These are phyloP conservation scores for Benthosema pterotum DNA, from an alignment of 2,797 vertebrate species.

Conservation along the genomic window DNA sequence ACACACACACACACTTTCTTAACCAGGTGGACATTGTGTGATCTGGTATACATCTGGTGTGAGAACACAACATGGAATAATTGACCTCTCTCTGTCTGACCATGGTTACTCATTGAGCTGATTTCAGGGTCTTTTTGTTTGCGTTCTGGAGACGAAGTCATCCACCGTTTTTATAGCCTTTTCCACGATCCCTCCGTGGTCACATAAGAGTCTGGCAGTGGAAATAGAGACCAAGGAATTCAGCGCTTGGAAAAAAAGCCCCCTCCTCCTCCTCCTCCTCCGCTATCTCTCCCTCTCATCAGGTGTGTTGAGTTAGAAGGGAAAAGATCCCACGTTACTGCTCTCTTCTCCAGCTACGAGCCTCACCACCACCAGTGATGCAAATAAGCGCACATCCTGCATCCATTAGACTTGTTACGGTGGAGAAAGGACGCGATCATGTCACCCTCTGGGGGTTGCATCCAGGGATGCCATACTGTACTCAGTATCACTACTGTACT, in stretches of 20 bases:
- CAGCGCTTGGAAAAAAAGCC: slow-evolving; percentile 66
- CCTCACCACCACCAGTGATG: no score
- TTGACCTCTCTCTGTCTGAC: slow-evolving; percentile 39
- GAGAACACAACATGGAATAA: slow-evolving; percentile 43
- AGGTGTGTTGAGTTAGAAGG: slow-evolving; percentile 54
- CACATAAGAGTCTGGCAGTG: no score
- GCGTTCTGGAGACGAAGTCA: slow-evolving; percentile 69
- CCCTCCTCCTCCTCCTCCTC: no score
- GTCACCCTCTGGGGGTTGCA: no score
- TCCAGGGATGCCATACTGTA: no score
- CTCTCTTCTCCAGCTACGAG: no score
- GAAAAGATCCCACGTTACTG: slow-evolving; percentile 35
- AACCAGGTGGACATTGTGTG: slow-evolving; percentile 4
- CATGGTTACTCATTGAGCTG: slow-evolving; percentile 74
- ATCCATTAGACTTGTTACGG: no score
- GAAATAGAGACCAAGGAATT: slow-evolving; percentile 77
- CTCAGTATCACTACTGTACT: no score
- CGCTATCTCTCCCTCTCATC: slow-evolving; percentile 72
- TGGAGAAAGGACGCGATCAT: no score
- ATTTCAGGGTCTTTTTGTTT: slow-evolving; percentile 63
- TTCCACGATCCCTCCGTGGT: slow-evolving; percentile 75
- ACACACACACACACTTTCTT: no score
- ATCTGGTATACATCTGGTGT: slow-evolving; percentile 45
- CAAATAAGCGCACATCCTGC: no score
- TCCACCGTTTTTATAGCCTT: slow-evolving; percentile 73